Conservation (phyloP, 2,888 invertebrate species). For the Blera fallax region DNA sequence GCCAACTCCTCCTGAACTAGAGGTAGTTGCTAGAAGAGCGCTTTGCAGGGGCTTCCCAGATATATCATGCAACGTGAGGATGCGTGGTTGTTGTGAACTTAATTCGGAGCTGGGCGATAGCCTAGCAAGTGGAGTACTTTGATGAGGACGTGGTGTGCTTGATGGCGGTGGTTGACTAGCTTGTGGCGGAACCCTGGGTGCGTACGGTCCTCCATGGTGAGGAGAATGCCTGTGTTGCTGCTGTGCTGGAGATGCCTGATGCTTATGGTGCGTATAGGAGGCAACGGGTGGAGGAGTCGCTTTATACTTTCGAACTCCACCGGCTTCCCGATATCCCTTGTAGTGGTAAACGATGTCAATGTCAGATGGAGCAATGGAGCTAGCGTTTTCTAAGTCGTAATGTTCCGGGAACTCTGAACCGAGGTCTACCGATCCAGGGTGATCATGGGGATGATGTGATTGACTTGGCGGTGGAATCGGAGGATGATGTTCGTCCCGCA, state of each 20-base stretch:
- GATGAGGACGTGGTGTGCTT: conserved; percentile 88
- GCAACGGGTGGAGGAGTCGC: conserved; percentile 91
- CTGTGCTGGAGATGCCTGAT: conserved; percentile 85
- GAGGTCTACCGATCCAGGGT: conserved; percentile 88
- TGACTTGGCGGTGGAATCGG: conserved; percentile 89
- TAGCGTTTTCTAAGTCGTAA: conserved; percentile 98
- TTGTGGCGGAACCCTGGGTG: conserved; percentile 88
- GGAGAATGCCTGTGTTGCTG: conserved; percentile 90
- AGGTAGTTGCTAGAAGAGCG: conserved; percentile 93
- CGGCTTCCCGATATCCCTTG: conserved; percentile 94
- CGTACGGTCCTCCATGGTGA: conserved; percentile 89
- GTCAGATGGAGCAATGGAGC: conserved; percentile 98
- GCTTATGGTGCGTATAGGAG: conserved; percentile 89
- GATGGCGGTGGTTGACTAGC: conserved; percentile 87
- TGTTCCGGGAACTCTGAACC: conserved; percentile 93
- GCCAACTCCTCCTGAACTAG: conserved; percentile 93
- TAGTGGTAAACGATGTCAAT: conserved; percentile 98
- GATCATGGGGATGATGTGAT: conserved; percentile 89
- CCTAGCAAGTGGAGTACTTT: conserved; percentile 94
- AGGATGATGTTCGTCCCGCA: conserved; percentile 90
- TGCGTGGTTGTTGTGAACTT: conserved; percentile 94
- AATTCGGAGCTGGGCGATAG: conserved; percentile 95
- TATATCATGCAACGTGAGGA: conserved; percentile 95
- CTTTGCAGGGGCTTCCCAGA: conserved; percentile 96
- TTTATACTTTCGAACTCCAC: conserved; percentile 93